Evolutionary conservation across 1,140 invertebrate genomes (phyloP).

Genomic region (Cepaea nemoralis): DNA sequence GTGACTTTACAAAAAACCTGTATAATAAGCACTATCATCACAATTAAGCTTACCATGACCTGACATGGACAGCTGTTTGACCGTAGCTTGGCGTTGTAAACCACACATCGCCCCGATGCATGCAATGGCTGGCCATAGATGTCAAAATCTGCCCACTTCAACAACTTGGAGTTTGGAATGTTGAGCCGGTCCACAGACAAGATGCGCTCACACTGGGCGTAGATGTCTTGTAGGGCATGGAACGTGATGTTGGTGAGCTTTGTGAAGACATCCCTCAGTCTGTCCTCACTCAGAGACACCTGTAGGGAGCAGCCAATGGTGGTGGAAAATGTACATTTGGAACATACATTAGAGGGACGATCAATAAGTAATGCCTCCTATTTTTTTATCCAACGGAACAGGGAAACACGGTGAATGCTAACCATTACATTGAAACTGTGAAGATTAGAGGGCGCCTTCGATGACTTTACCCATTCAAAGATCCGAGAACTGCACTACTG

Average conservation of each 20-base stretch:
- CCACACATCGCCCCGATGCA: conserved; percentile 62
- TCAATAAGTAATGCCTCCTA: too few relatives aligned
- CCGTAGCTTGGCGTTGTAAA: conserved; percentile 64
- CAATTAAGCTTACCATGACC: conserved; percentile 58
- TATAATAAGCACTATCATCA: too few relatives aligned
- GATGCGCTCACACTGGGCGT: conserved; percentile 61
- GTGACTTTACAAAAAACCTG: too few relatives aligned
- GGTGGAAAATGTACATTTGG: too few relatives aligned
- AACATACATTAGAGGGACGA: too few relatives aligned
- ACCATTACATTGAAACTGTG: too few relatives aligned
- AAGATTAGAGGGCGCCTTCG: too few relatives aligned
- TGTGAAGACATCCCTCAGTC: conserved; percentile 58
- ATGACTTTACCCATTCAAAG: too few relatives aligned
- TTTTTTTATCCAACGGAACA: too few relatives aligned
- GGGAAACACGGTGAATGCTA: too few relatives aligned
- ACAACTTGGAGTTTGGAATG: conserved; percentile 37
- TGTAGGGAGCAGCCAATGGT: too few relatives aligned
- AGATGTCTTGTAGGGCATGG: conserved; percentile 61
- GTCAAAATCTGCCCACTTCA: conserved; percentile 66
- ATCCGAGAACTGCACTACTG: too few relatives aligned
- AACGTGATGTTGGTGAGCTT: conserved; percentile 60
- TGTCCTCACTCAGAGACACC: conserved; percentile 53
- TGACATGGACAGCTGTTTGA: conserved; percentile 58
- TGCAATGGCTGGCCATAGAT: conserved; percentile 65
- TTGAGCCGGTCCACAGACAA: conserved; percentile 55